Conservation (phyloP, 1,140 invertebrate species). For the Diabrotica virgifera region DNA sequence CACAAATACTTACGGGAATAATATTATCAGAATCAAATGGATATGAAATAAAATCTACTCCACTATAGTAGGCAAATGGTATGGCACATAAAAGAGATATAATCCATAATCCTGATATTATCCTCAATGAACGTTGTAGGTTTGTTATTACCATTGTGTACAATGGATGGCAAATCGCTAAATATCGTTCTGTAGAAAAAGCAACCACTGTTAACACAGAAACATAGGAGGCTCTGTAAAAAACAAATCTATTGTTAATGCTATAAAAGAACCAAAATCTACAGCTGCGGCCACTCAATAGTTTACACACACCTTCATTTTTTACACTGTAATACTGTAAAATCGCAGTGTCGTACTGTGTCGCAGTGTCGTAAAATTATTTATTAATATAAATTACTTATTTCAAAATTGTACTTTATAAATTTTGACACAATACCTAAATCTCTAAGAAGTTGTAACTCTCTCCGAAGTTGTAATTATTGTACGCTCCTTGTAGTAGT, state of each 20-base stretch:
- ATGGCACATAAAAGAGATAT: slow-evolving; percentile 71
- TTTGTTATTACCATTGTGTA: slow-evolving; percentile 76
- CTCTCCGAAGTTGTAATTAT: too few relatives aligned
- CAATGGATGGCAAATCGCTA: slow-evolving; percentile 90
- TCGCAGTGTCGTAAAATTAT: too few relatives aligned
- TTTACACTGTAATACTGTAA: too few relatives aligned
- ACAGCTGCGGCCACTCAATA: too few relatives aligned
- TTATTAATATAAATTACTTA: too few relatives aligned
- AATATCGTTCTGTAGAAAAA: slow-evolving; percentile 82
- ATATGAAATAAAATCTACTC: slow-evolving; percentile 67
- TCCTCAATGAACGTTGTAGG: slow-evolving; percentile 73
- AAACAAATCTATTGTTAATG: not conserved
- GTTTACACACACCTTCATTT: too few relatives aligned
- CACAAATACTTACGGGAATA: slow-evolving; percentile 26
- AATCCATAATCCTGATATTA: slow-evolving; percentile 78
- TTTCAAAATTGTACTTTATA: too few relatives aligned
- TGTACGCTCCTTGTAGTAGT: too few relatives aligned
- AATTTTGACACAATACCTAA: too few relatives aligned
- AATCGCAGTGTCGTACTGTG: too few relatives aligned
- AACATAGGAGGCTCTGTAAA: slow-evolving; percentile 76
- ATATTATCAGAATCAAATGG: slow-evolving; percentile 48
- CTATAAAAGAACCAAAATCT: too few relatives aligned
- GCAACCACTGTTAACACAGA: slow-evolving; percentile 88
- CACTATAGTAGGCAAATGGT: slow-evolving; percentile 73
- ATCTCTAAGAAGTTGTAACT: too few relatives aligned